phyloP scores from a whole-genome alignment of 2,888 invertebrate genomes.

The Drosophila tanythrix region DNA sequence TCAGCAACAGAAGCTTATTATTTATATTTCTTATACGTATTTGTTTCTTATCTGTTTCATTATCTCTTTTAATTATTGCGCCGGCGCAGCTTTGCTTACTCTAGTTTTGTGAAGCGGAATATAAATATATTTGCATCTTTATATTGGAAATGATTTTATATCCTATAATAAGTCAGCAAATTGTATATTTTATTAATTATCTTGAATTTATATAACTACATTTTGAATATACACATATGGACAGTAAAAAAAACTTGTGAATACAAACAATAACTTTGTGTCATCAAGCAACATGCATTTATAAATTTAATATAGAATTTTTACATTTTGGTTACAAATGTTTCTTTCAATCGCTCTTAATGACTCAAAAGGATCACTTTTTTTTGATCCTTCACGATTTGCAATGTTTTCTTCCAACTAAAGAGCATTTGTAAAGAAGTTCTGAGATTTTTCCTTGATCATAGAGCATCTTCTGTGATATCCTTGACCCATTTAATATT shows the following conservation, averaged over 20 bases:
- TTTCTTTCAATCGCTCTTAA: not conserved
- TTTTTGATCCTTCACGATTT: no score
- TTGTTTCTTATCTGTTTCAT: not conserved
- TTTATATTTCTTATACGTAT: not conserved
- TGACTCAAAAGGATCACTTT: not conserved
- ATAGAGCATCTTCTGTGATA: not conserved
- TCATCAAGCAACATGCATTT: not conserved
- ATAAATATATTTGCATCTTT: not conserved
- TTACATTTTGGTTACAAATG: no score
- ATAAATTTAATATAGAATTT: not conserved
- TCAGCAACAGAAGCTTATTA: no score
- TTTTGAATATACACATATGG: not conserved
- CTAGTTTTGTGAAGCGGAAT: not conserved
- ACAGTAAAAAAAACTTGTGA: not conserved
- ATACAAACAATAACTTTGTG: not conserved
- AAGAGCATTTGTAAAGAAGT: no score
- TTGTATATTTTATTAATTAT: not conserved
- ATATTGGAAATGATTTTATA: not conserved
- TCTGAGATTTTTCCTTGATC: no score
- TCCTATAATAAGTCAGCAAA: not conserved
- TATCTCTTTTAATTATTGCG: not conserved
- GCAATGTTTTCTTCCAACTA: no score
- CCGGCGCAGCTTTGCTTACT: not conserved
- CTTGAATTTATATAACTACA: no score
- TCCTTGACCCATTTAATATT: no score